Conservation (phyloP, 2,888 invertebrate genomes). For the Lypha dubia region DNA sequence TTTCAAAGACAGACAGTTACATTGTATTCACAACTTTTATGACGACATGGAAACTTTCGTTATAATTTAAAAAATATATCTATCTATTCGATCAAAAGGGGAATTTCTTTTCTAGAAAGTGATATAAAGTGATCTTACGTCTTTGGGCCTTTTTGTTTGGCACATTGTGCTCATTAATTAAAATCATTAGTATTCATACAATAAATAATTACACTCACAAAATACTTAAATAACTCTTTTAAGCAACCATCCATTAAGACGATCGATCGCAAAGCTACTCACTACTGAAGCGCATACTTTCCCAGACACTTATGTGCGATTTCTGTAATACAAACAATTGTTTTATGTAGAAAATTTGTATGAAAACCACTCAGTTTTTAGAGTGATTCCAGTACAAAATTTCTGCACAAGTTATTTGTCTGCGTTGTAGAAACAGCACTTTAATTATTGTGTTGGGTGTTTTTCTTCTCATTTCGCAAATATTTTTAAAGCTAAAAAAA, state of each 20-base stretch:
- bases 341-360: too few relatives aligned
- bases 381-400: too few relatives aligned
- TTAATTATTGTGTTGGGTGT: conserved; percentile 27
- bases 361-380: too few relatives aligned
- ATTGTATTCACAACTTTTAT: too few relatives aligned
- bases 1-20: too few relatives aligned
- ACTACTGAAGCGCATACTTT: conserved; percentile 29
- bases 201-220: not conserved
- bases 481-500: not conserved
- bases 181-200: not conserved
- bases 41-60: too few relatives aligned
- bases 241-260: not conserved
- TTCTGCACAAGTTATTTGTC: too few relatives aligned
- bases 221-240: not conserved
- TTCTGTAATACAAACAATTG: too few relatives aligned
- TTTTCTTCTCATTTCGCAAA: conserved; percentile 15
- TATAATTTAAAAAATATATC: too few relatives aligned
- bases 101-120: not conserved
- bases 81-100: too few relatives aligned
- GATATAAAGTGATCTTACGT: not conserved
- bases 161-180: not conserved
- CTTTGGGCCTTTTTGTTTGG: not conserved
- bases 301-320: conserved; percentile 32
- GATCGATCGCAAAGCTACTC: not conserved
- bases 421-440: too few relatives aligned